Base-by-base conservation (phyloP, 2,113 vertebrate species). In the Rhinoptilus africanus region DNA sequence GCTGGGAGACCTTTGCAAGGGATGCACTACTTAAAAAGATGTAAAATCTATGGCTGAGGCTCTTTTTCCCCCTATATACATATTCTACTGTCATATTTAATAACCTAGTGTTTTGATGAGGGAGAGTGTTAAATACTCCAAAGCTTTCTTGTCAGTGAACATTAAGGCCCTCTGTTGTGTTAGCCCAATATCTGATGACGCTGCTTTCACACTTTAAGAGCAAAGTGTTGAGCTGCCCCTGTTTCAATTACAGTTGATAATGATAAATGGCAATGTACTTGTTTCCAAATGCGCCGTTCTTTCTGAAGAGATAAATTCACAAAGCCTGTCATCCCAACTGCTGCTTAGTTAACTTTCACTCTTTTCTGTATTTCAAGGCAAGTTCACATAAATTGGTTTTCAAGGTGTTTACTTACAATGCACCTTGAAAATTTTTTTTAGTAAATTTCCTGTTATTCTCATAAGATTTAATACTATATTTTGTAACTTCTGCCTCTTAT, bases 211-310 rank as follows among this genome's bases (percentile, higher is more conserved):
- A 51, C 39, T 84, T 83, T 64, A 43, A 68, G 50, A 90, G 79
- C 10, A 51, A 92, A 93, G 84, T 83, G 72, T 81, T 90, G 81
- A 92, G 75, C 57, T 84, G 71, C 28, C 60, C 48, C 48, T 90
- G 48, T 93, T 95, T 82, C 81, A 92, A 5, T 92, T 92, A 85
- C 34, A 71, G 71, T 21, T 91, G 75, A 84, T 94, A 85, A 93
- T 68, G 78, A 88, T 63, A 93, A 96, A 91, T 53, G 48, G 54
- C 69, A 92, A 79, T 22, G 27, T 51, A 62, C 32, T 85, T 77
- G 12, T 76, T 90, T 88, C 74, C 37, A 92, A 92, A 84, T 63
- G 34, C 45, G 78, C 51, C 6, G 7, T 77, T 80, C 68, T 59
- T 93, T 59, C 79, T 64, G 43, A 88, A 84, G 43, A 68, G 43